Base-by-base conservation (phyloP, 2,113 vertebrate genomes). In the Eleginops maclovinus region DNA sequence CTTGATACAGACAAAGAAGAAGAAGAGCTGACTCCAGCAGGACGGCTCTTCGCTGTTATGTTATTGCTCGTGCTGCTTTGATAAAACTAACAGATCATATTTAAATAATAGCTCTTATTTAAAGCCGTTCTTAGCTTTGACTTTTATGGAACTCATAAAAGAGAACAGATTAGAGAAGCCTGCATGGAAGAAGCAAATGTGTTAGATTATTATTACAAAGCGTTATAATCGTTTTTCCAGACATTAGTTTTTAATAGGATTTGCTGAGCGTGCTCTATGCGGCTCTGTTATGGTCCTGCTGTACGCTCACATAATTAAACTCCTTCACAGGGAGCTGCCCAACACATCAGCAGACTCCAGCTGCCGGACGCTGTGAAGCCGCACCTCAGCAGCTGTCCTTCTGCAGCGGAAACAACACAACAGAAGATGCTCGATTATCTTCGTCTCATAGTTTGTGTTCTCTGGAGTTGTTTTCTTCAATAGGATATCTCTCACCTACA, bases 121-220 rank as follows among this genome's bases (percentile, higher is more conserved):
- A 7, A n/a, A n/a, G n/a, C n/a, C 31, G 8, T 31, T 7, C 43
- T 44, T 31, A 60, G 61, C 44, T 41, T 21, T 58, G 9, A 2
- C 21, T 63, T 11, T 22, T 0, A 51, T 24, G 68, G 64, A 82
- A 67, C 77, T 75, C 68, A 63, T 56, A 31, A 36, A 72, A 2
- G 10, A 49, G 11, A 74, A 22, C 51, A 50, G 14, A 73, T 75
- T 75, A 31, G 31, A 31, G 31, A 31, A 31, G 31, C n/a, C n/a
- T n/a, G n/a, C 31, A 31, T 31, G 28, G 28, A 31, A 31, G 4
- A 31, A 77, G 66, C 26, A 58, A 36, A 70, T 72, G 61, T 81
- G 67, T 83, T 81, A 55, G 58, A 56, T 77, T 44, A 64, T 72
- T 17, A 72, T 66, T 84, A 54, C 63, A 77, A 78, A 82, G 21